Percentiles rank a stretch among this genome's conserved stretches.
Conservation (phyloP, 2,113 vertebrate species). For the Cebus imitator region DNA sequence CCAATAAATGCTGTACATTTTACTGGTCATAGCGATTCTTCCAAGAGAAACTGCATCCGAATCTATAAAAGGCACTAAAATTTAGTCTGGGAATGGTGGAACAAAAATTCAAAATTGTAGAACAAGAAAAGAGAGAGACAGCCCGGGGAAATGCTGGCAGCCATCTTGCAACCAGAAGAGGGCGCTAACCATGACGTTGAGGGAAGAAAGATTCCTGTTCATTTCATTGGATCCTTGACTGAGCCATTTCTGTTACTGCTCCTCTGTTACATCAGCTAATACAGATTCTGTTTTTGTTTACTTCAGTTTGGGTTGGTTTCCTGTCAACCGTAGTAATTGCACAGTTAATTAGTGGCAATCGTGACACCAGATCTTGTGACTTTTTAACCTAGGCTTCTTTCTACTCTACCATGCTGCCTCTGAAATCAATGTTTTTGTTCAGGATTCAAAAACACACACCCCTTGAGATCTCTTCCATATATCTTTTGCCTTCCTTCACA, state of each 20-base stretch:
- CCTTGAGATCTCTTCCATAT: not conserved
- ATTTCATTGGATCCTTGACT: not conserved
- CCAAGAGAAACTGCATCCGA: not conserved
- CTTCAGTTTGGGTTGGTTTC: not conserved
- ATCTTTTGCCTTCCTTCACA: not conserved
- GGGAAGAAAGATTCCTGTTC: not conserved
- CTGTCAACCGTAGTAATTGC: not conserved
- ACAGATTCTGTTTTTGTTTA: not conserved
- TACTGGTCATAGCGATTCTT: not conserved
- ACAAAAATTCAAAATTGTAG: no score
- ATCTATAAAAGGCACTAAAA: not conserved
- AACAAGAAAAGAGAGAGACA: not conserved
- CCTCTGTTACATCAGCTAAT: not conserved
- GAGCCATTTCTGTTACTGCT: not conserved
- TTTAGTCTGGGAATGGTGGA: not conserved
- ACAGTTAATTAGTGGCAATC: not conserved
- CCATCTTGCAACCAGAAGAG: not conserved
- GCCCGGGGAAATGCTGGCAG: not conserved
- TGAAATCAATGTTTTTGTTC: slow-evolving; percentile 7
- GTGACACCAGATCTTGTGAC: not conserved
- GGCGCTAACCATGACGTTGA: not conserved
- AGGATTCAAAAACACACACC: not conserved
- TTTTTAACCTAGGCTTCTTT: not conserved
- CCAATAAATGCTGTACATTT: not conserved
- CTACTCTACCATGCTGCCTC: not conserved